Evolutionary conservation across 2,113 vertebrate species (phyloP).

Genomic region (Elephantulus edwardii): DNA sequence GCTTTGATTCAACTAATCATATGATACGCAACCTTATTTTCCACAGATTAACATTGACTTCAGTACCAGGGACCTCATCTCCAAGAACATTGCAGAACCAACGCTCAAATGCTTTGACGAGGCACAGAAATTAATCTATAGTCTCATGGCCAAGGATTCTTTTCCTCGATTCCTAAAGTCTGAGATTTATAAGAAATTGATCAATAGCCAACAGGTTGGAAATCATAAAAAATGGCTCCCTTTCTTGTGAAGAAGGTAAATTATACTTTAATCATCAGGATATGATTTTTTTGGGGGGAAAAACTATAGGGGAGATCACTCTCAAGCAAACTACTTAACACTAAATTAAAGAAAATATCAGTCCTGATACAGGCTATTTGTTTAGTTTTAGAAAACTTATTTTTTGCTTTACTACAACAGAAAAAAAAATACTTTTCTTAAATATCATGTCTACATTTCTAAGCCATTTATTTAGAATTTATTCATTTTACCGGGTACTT

Average conservation of each 20-base stretch:
- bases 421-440: not conserved
- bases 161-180: slow-evolving; percentile 88
- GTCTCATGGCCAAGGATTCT: slow-evolving; percentile 89
- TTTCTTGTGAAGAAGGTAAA: slow-evolving; percentile 78
- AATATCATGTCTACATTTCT: not conserved
- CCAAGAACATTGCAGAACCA: slow-evolving; percentile 82
- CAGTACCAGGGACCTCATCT: slow-evolving; percentile 84
- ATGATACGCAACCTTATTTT: slow-evolving; percentile 64
- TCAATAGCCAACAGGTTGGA: slow-evolving; percentile 78
- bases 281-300: not conserved
- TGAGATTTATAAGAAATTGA: slow-evolving; percentile 84
- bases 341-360: not conserved
- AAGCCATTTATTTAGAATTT: slow-evolving; percentile 27
- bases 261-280: not conserved
- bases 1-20: slow-evolving; percentile 32
- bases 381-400: slow-evolving; percentile 25
- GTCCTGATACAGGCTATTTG: not conserved
- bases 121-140: slow-evolving; percentile 84
- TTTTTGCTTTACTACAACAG: not conserved
- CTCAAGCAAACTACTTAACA: not conserved
- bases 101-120: slow-evolving; percentile 86
- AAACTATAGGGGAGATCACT: not conserved
- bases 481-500: slow-evolving; percentile 26
- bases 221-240: slow-evolving; percentile 84
- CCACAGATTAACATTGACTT: slow-evolving; percentile 88